phyloP scores from a whole-genome alignment of 2,797 vertebrate genomes.

The Arnoldichthys spilopterus region DNA sequence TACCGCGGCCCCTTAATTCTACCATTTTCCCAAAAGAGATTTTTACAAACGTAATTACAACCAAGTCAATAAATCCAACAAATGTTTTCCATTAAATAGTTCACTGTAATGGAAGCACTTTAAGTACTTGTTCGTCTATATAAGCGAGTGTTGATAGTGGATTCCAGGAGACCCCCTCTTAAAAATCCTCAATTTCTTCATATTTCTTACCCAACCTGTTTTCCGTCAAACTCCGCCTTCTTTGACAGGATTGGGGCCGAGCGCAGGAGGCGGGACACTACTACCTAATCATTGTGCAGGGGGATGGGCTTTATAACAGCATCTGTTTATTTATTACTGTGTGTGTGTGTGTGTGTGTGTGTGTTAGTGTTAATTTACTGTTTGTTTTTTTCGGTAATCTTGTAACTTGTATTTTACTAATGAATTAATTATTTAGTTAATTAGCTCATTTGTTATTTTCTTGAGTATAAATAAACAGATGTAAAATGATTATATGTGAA shows the following conservation, averaged over 20 bases:
- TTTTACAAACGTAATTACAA: too few relatives aligned
- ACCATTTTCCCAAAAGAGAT: too few relatives aligned
- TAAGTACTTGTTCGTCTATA: background rate
- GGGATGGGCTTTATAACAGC: background rate
- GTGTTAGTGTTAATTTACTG: too few relatives aligned
- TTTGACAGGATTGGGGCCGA: background rate
- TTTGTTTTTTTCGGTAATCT: too few relatives aligned
- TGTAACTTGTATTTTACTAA: too few relatives aligned
- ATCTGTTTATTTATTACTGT: background rate
- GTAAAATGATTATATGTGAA: too few relatives aligned
- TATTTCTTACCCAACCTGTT: background rate
- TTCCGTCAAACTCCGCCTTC: background rate
- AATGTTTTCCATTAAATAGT: too few relatives aligned
- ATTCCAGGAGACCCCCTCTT: constrained; percentile 48
- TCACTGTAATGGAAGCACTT: background rate
- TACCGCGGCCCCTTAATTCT: too few relatives aligned
- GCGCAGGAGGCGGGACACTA: background rate
- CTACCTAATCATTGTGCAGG: background rate
- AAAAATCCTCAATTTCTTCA: constrained; percentile 41
- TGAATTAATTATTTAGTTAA: too few relatives aligned
- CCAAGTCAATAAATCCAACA: too few relatives aligned
- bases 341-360: background rate
- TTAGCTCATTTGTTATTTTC: too few relatives aligned
- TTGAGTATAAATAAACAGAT: too few relatives aligned
- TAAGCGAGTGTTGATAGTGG: background rate